Percentiles rank a stretch among this genome's conserved stretches.
Evolutionary conservation across 2,888 invertebrate genomes (phyloP).

Genomic region (Merodon equestris): DNA sequence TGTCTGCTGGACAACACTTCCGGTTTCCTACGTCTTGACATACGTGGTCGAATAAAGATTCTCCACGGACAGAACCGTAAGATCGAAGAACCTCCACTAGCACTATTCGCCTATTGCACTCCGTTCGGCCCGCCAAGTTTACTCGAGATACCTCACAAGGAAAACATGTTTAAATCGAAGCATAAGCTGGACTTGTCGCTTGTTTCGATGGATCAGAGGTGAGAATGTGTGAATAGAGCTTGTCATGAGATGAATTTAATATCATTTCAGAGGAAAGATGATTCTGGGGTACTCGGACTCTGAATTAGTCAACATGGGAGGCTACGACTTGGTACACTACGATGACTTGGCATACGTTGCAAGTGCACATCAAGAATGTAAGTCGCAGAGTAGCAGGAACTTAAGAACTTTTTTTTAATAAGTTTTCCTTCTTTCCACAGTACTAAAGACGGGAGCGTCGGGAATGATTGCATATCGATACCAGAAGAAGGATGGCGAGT

Average conservation of each 20-base stretch:
- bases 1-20: slow-evolving; percentile 99
- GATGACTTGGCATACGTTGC: slow-evolving; percentile 98
- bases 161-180: slow-evolving; percentile 99
- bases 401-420: neutral
- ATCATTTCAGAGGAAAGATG: slow-evolving; percentile 90
- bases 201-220: slow-evolving; percentile 98
- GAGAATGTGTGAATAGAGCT: slow-evolving; percentile 37
- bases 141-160: slow-evolving; percentile 97
- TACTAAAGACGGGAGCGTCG: slow-evolving; percentile 98
- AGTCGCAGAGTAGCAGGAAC: slow-evolving; percentile 78
- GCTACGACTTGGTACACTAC: slow-evolving; percentile 98
- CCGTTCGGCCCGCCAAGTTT: slow-evolving; percentile 99
- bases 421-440: slow-evolving; percentile 80
- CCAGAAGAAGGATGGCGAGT: slow-evolving; percentile 94
- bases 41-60: slow-evolving; percentile 96
- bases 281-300: slow-evolving; percentile 95
- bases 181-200: slow-evolving; percentile 98
- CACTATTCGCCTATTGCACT: slow-evolving; percentile 97
- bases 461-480: slow-evolving; percentile 99
- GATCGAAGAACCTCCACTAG: slow-evolving; percentile 95
- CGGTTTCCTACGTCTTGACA: slow-evolving; percentile 98
- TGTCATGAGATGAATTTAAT: neutral
- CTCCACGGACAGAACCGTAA: slow-evolving; percentile 98
- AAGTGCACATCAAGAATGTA: slow-evolving; percentile 99
- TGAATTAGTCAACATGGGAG: slow-evolving; percentile 94